Evolutionary conservation across 1,140 invertebrate species (phyloP).

Genomic region (Nephotettix cincticeps): DNA sequence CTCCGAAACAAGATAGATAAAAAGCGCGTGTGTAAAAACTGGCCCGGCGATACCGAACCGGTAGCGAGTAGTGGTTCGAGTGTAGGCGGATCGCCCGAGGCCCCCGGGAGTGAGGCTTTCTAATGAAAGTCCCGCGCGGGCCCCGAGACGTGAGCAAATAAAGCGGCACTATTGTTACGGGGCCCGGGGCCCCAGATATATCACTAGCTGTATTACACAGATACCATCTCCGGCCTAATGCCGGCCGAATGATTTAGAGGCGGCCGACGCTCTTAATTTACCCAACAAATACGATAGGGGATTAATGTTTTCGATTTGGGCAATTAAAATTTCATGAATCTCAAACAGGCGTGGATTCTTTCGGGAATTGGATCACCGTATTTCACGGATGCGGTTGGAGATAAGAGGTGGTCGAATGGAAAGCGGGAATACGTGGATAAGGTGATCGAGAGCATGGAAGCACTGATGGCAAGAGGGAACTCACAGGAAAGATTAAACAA

Average conservation of each 20-base stretch:
- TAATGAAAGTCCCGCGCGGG: slow-evolving; percentile 1
- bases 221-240: background rate
- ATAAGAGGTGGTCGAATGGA: too few species aligned
- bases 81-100: background rate
- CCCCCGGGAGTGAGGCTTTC: background rate
- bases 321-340: slow-evolving; percentile 9
- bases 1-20: background rate
- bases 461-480: too few species aligned
- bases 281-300: background rate
- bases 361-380: background rate
- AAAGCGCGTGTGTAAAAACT: background rate
- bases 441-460: too few species aligned
- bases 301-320: background rate
- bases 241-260: too few species aligned
- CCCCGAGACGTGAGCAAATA: background rate
- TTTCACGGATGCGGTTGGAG: too few species aligned
- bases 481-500: too few species aligned
- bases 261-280: slow-evolving; percentile 4
- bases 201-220: background rate
- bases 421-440: too few species aligned
- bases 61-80: background rate
- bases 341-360: background rate
- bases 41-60: background rate
- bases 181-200: background rate
- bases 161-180: background rate